These are phyloP conservation scores for Parnassius smintheus DNA, from an alignment of 2,888 invertebrate species.

Conservation along the genomic window DNA sequence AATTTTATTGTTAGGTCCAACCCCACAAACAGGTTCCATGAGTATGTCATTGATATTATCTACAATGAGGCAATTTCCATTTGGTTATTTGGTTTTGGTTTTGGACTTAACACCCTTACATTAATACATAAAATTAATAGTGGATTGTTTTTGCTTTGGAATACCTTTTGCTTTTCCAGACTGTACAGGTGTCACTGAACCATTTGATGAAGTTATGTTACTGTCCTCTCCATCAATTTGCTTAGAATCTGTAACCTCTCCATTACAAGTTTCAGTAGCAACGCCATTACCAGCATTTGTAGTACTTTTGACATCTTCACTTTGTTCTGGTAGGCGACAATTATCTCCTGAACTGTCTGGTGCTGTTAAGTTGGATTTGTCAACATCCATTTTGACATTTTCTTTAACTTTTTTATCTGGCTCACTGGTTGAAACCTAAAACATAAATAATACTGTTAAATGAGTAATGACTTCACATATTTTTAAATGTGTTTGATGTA, in stretches of 20 bases:
- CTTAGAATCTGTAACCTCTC: constrained; percentile 72
- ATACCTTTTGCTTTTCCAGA: constrained; percentile 45
- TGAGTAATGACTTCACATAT: too few species aligned
- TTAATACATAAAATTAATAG: too few species aligned
- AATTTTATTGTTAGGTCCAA: too few species aligned
- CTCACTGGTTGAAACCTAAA: constrained; percentile 73
- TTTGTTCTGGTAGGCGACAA: constrained; percentile 65
- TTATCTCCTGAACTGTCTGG: constrained; percentile 76
- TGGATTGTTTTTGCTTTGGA: too few species aligned
- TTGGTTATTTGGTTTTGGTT: too few species aligned
- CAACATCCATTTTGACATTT: constrained; percentile 47
- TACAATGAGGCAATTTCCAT: too few species aligned
- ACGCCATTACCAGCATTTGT: constrained; percentile 45
- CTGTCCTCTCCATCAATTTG: constrained; percentile 61
- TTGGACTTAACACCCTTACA: too few species aligned
- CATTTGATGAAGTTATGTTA: constrained; percentile 77
- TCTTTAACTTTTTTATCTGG: constrained; percentile 49
- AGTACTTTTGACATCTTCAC: constrained; percentile 51
- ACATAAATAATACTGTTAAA: neutral
- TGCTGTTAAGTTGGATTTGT: constrained; percentile 51
- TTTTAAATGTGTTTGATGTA: too few species aligned
- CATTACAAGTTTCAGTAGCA: constrained; percentile 56
- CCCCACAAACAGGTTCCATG: too few species aligned
- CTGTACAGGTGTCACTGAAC: constrained; percentile 64
- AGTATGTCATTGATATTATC: too few species aligned